These are phyloP conservation scores for Palythoa caribaeorum DNA, from an alignment of 92 coral and sea anemone species.

Conservation along the genomic window DNA sequence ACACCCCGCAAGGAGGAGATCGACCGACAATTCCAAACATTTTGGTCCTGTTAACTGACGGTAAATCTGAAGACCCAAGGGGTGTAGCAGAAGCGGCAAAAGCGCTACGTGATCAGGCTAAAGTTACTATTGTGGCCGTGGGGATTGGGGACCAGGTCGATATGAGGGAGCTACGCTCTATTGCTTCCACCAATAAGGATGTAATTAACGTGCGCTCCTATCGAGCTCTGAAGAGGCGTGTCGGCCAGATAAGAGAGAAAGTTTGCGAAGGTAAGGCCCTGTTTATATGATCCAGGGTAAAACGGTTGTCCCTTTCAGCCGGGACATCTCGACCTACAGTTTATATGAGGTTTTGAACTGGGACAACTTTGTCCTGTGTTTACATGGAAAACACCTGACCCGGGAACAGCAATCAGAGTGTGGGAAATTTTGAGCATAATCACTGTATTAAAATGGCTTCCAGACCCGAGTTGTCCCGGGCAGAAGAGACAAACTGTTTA, in stretches of 20 bases:
- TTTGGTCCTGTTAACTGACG: conserved; percentile 72
- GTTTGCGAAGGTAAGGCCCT: conserved; percentile 77
- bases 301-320: no score
- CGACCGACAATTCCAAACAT: conserved; percentile 52
- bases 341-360: no score
- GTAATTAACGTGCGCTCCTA: conserved; percentile 67
- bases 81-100: conserved; percentile 67
- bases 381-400: no score
- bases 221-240: conserved; percentile 56
- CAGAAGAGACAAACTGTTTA: no score
- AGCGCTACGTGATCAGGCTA: conserved; percentile 61
- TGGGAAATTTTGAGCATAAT: no score
- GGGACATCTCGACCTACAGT: no score
- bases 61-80: conserved; percentile 66
- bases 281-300: no score
- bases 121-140: conserved; percentile 75
- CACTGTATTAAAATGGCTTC: no score
- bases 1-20: conserved; percentile 4
- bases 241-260: conserved; percentile 60
- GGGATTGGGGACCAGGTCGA: conserved; percentile 81
- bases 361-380: no score
- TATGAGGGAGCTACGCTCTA: conserved; percentile 68
- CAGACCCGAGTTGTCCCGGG: no score
- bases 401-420: no score
- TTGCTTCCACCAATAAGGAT: conserved; percentile 70